Base-by-base conservation (phyloP, 1,140 invertebrate species). In the Rhopalosiphum maidis region DNA sequence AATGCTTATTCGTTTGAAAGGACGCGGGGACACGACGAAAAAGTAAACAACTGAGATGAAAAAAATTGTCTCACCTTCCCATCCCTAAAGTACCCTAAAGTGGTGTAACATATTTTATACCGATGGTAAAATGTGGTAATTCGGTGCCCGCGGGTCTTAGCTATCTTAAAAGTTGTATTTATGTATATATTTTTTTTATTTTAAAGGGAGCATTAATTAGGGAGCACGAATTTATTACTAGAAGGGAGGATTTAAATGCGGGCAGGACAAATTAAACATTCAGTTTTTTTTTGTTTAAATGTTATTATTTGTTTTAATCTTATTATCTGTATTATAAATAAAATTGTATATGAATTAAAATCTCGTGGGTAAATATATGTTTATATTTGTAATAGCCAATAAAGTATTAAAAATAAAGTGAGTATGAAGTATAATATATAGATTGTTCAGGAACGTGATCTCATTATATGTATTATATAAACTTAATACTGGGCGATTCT, bases 61-160 rank as follows among this genome's bases (percentile, higher is more conserved):
- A 89, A 92, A 92, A 92, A 92, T 91, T 54, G 68, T 83, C 46
- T 51, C 68, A 41, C 46, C 46, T 54, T 85, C 46, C 9, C 18
- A 85, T 92, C 77, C 91, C 91, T 25, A 37, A 92, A 92, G 91
- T 92, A 41, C 91, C 55, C 91, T 92, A n/a, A 83, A 92, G 91
- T 92, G 46, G 77, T 54, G 25, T 35, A 92, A 92, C 91, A 92
- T 92, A 92, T 85, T 92, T 92, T 92, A 92, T 51, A 43, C 68
- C 77, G n/a, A 51, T 92, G 46, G 41, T 85, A 92, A 92, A 83
- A 92, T 83, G 21, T 30, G 46, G 46, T 83, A 48, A 37, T 92
- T 83, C 15, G 48, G 35, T 35, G 90, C 91, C 77, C n/a, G 37
- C 83, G 83, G 83, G 83, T 41, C 23, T 11, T 41, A 30, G 60